Conservation (phyloP, 1,140 invertebrate species). For the Formica selysi region DNA sequence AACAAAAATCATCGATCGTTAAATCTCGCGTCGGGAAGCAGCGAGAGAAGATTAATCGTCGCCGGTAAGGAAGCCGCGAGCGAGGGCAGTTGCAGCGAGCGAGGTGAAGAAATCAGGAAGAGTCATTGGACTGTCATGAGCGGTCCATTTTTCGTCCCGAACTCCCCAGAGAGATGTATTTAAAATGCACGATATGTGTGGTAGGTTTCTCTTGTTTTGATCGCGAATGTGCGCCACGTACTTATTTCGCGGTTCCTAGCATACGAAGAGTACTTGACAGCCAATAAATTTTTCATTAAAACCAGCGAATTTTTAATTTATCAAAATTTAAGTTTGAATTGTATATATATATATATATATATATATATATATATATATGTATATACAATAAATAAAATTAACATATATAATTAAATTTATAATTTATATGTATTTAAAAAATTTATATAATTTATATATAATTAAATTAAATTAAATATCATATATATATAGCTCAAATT, state of each 20-base stretch:
- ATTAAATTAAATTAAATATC: no score
- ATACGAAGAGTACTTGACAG: background rate
- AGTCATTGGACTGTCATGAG: background rate
- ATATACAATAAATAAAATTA: no score
- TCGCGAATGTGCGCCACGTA: slow-evolving; percentile 61
- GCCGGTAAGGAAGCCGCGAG: slow-evolving; percentile 11
- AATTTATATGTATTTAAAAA: no score
- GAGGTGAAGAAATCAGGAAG: slow-evolving; percentile 30
- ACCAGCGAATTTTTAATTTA: background rate
- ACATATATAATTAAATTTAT: no score
- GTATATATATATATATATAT: no score
- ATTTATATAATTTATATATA: no score
- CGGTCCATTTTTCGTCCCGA: slow-evolving; percentile 67
- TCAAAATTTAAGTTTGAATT: background rate
- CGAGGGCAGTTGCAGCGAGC: slow-evolving; percentile 3
- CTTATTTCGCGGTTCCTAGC: background rate
- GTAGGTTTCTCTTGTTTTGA: slow-evolving; percentile 66
- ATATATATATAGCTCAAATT: no score
- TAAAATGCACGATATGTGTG: slow-evolving; percentile 65
- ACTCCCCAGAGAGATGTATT: slow-evolving; percentile 66
- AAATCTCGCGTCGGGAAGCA: slow-evolving; percentile 6
- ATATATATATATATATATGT: no score
- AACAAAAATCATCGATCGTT: slow-evolving; percentile 18
- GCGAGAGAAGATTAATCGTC: slow-evolving; percentile 27
- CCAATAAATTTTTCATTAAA: background rate